A percentile compares a stretch with the other conserved stretches of the same genome.
Conservation (phyloP, 2,888 invertebrate genomes). For the Blastobasis adustella region DNA sequence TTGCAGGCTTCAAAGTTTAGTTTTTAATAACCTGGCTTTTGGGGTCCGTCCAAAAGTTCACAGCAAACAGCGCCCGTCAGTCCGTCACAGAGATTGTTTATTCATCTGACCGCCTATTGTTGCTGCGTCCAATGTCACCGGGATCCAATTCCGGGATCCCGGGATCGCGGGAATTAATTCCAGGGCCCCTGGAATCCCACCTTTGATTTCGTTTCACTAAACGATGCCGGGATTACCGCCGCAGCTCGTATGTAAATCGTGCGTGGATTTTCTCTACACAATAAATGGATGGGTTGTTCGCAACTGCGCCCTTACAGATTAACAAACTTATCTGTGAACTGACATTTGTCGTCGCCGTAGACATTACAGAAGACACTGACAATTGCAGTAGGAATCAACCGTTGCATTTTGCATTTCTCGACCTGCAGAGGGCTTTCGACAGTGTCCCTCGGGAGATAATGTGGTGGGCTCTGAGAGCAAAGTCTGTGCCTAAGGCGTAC, state of each 20-base stretch:
- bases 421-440: no score
- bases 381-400: no score
- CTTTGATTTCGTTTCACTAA: constrained; percentile 13
- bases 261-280: constrained; percentile 16
- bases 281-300: constrained; percentile 8
- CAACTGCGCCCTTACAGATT: neutral
- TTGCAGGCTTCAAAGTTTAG: no score
- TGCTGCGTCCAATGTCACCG: neutral
- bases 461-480: no score
- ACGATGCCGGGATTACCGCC: constrained; percentile 12
- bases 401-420: no score
- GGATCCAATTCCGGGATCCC: neutral
- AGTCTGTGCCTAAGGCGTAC: no score
- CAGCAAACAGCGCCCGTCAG: neutral
- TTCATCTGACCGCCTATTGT: neutral
- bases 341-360: no score
- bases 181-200: constrained; percentile 5
- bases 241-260: constrained; percentile 15
- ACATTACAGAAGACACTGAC: no score
- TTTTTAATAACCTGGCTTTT: no score
- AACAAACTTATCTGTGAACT: no score
- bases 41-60: no score
- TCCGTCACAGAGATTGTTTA: neutral
- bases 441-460: no score
- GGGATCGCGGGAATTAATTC: constrained; percentile 7